Percentiles rank a stretch among this genome's conserved stretches.
phyloP scores from a whole-genome alignment of 1,140 invertebrate genomes.

The Heliconius melpomene region DNA sequence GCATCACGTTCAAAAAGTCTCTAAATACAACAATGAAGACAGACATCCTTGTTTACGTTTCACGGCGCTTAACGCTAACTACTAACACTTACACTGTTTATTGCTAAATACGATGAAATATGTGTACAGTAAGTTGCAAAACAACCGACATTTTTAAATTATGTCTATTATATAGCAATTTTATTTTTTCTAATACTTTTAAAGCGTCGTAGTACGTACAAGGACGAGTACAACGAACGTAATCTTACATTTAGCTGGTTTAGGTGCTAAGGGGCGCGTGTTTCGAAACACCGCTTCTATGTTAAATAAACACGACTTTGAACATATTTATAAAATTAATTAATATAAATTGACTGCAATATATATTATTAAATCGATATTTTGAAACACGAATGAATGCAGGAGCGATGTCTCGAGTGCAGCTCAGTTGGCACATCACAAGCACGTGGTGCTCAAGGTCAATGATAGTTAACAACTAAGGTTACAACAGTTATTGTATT shows the following conservation, averaged over 20 bases:
- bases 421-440: conserved; percentile 34
- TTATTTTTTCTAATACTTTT: not conserved
- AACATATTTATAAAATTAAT: not conserved
- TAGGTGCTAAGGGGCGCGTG: conserved; percentile 27
- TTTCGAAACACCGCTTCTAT: conserved; percentile 18
- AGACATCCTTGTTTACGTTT: conserved; percentile 45
- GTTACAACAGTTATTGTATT: too few species aligned
- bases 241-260: conserved; percentile 57
- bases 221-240: conserved; percentile 32
- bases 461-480: too few species aligned
- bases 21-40: not conserved
- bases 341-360: not conserved
- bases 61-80: conserved; percentile 42
- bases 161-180: not conserved
- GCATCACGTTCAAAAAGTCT: not conserved
- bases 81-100: conserved; percentile 40
- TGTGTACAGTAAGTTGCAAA: not conserved
- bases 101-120: conserved; percentile 15
- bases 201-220: not conserved
- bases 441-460: too few species aligned
- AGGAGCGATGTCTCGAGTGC: conserved; percentile 4
- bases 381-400: conserved; percentile 5
- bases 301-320: not conserved
- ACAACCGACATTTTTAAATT: not conserved
- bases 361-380: not conserved